Percentiles rank a stretch among this genome's conserved stretches.
Conservation (phyloP, 1,140 invertebrate species). For the Drosophila orena region DNA sequence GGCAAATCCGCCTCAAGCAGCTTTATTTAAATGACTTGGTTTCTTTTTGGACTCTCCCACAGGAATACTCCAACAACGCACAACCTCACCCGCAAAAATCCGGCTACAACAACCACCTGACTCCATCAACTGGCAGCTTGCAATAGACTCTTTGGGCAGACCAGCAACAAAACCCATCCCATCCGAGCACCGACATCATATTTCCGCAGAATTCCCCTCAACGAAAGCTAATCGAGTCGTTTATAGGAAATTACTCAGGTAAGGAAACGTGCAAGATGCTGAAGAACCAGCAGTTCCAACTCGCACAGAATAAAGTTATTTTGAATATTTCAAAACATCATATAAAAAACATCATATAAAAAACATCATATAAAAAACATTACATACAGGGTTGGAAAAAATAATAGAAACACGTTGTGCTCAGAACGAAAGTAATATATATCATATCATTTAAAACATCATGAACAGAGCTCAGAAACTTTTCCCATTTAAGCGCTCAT, state of each 20-base stretch:
- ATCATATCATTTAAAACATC: too few relatives aligned
- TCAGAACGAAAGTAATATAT: too few relatives aligned
- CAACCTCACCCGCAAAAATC: slow-evolving; percentile 57
- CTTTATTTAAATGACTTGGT: slow-evolving; percentile 38
- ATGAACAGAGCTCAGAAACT: too few relatives aligned
- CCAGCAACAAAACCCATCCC: slow-evolving; percentile 21
- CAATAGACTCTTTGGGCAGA: slow-evolving; percentile 29
- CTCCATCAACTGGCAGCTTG: slow-evolving; percentile 32
- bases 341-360: too few relatives aligned
- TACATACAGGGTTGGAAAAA: too few relatives aligned
- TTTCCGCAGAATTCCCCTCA: slow-evolving; percentile 1
- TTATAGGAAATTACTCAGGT: slow-evolving; percentile 31
- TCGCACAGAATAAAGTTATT: too few relatives aligned
- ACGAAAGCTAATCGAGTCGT: slow-evolving; percentile 9
- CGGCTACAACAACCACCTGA: slow-evolving; percentile 34
- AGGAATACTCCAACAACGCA: slow-evolving; percentile 73
- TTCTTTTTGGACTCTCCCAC: slow-evolving; percentile 3
- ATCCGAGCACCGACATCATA: slow-evolving; percentile 6
- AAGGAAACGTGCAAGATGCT: neutral
- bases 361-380: too few relatives aligned
- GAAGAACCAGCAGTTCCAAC: too few relatives aligned
- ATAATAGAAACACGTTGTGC: too few relatives aligned
- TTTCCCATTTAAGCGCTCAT: too few relatives aligned
- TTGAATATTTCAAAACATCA: too few relatives aligned
- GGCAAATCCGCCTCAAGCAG: slow-evolving; percentile 31